phyloP scores from a whole-genome alignment of 2,888 invertebrate species.

The Nomada goodeniana region DNA sequence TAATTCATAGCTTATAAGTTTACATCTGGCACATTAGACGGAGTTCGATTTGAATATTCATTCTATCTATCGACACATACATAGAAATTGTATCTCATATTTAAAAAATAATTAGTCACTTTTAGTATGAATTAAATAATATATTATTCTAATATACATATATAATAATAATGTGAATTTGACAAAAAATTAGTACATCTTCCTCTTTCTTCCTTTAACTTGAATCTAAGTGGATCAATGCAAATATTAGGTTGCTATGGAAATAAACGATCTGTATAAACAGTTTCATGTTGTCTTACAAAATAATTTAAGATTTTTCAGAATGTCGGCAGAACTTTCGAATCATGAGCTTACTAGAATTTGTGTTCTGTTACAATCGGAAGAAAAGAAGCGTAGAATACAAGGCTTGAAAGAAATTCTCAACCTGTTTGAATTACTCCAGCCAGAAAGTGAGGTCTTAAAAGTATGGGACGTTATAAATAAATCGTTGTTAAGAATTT shows the following conservation, averaged over 20 bases:
- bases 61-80: constrained; percentile 8
- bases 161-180: constrained; percentile 41
- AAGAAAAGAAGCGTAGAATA: constrained; percentile 87
- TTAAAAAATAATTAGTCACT: constrained; percentile 47
- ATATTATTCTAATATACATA: constrained; percentile 24
- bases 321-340: constrained; percentile 42
- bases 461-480: constrained; percentile 84
- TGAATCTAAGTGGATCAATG: constrained; percentile 26
- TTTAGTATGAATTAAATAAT: constrained; percentile 41
- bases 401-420: constrained; percentile 86
- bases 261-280: constrained; percentile 34
- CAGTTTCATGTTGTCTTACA: not conserved
- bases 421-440: constrained; percentile 84
- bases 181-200: not conserved
- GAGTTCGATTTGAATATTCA: constrained; percentile 8
- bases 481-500: constrained; percentile 83
- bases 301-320: constrained; percentile 35
- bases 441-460: constrained; percentile 83
- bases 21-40: constrained; percentile 9
- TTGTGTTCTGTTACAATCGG: constrained; percentile 85
- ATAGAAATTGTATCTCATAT: constrained; percentile 45
- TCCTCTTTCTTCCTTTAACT: constrained; percentile 15
- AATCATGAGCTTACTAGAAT: constrained; percentile 59
- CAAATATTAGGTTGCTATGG: constrained; percentile 53
- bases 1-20: constrained; percentile 9